Conservation (phyloP, 2,888 invertebrate genomes). For the Netelia melanura region DNA sequence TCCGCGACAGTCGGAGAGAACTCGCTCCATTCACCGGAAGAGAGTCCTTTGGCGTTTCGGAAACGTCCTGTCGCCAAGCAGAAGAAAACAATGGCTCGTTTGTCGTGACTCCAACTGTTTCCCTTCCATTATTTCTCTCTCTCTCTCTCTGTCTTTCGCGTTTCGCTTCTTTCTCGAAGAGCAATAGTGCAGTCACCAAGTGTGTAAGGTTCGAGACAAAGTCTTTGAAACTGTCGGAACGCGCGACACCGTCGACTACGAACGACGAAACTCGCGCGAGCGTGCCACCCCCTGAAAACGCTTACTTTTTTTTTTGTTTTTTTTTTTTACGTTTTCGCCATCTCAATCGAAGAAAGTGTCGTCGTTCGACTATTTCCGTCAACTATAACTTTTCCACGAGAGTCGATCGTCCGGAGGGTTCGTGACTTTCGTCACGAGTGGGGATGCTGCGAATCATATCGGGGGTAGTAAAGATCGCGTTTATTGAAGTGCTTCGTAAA, state of each 20-base stretch:
- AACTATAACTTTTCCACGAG: constrained; percentile 5
- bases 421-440: not conserved
- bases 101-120: constrained; percentile 60
- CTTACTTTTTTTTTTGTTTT: constrained; percentile 41
- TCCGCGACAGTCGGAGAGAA: constrained; percentile 38
- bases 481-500: not conserved
- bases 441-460: not conserved
- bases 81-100: constrained; percentile 78
- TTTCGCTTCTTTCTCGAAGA: not conserved
- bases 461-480: not conserved
- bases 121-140: constrained; percentile 48
- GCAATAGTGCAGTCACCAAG: constrained; percentile 15
- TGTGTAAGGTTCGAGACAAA: constrained; percentile 45
- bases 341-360: constrained; percentile 19
- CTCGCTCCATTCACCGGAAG: constrained; percentile 59
- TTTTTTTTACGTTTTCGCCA: constrained; percentile 33
- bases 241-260: constrained; percentile 21
- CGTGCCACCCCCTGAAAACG: constrained; percentile 15
- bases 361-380: constrained; percentile 25
- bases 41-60: constrained; percentile 67
- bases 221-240: constrained; percentile 57
- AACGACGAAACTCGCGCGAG: constrained; percentile 25
- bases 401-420: constrained; percentile 2
- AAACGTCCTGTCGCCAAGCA: constrained; percentile 75
- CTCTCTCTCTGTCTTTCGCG: constrained; percentile 28